Evolutionary conservation across 2,797 vertebrate species (phyloP).

Genomic region (Diplodus sargus): DNA sequence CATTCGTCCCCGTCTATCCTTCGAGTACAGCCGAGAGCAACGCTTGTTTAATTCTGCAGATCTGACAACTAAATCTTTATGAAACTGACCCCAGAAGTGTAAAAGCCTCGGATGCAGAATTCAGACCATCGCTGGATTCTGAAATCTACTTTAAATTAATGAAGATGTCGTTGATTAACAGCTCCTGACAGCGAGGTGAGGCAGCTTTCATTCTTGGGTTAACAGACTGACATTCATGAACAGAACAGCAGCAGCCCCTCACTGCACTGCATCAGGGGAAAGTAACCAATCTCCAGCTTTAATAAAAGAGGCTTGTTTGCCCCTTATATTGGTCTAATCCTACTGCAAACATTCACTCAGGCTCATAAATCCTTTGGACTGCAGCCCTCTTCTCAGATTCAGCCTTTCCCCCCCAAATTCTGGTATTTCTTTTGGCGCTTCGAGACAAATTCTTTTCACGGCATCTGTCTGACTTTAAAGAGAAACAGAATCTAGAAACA

Average conservation of each 20-base stretch:
- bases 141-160: not conserved
- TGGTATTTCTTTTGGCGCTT: not conserved
- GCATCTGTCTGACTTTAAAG: not conserved
- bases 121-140: not conserved
- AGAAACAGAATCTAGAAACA: not conserved
- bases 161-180: not conserved
- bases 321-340: not conserved
- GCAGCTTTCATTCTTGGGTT: slow-evolving; percentile 5
- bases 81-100: not conserved
- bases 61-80: not conserved
- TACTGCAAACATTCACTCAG: slow-evolving; percentile 24
- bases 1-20: not conserved
- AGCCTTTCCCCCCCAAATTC: not conserved
- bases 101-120: not conserved
- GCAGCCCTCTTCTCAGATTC: not conserved
- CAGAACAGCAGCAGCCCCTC: not conserved
- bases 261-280: not conserved
- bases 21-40: not conserved
- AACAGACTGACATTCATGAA: not conserved
- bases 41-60: not conserved
- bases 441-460: not conserved
- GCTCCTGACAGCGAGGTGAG: slow-evolving; percentile 5
- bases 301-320: not conserved
- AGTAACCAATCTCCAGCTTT: slow-evolving; percentile 4
- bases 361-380: not conserved